A percentile compares a stretch with the other conserved stretches of the same genome.
phyloP scores from a whole-genome alignment of 2,797 vertebrate species.

The Centroberyx gerrardi region DNA sequence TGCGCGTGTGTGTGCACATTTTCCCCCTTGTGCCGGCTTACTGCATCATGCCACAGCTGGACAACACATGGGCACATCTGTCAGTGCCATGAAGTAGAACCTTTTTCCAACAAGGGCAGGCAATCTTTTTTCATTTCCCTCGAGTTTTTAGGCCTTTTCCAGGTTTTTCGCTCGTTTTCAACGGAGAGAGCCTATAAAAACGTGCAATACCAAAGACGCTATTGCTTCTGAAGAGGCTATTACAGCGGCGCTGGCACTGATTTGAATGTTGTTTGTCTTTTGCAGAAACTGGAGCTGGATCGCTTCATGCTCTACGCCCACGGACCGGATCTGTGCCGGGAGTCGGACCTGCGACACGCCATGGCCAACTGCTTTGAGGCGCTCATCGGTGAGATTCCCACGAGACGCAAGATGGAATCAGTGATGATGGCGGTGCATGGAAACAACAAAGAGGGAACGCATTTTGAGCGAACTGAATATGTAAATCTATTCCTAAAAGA shows the following conservation, averaged over 20 bases:
- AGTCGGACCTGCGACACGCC: conserved; percentile 97
- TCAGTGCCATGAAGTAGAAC: conserved; percentile 71
- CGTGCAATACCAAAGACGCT: conserved; percentile 27
- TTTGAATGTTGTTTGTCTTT: conserved; percentile 55
- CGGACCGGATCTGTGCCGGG: conserved; percentile 96
- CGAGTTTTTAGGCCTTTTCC: conserved; percentile 16
- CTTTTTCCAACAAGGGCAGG: conserved; percentile 69
- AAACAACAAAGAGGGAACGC: conserved; percentile 2
- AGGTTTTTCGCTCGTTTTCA: conserved; percentile 13
- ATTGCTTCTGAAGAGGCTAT: conserved; percentile 64
- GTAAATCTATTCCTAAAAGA: conserved; percentile 49
- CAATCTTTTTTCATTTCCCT: conserved; percentile 72
- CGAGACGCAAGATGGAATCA: background rate
- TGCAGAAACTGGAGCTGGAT: conserved; percentile 96
- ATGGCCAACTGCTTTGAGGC: conserved; percentile 99
- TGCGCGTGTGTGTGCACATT: conserved; percentile 1
- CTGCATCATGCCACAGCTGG: conserved; percentile 75
- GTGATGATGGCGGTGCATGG: background rate
- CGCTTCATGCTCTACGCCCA: conserved; percentile 99
- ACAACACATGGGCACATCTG: conserved; percentile 78
- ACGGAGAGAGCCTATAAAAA: conserved; percentile 50
- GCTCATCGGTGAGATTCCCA: conserved; percentile 91
- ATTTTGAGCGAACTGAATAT: conserved; percentile 47
- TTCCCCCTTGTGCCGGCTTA: conserved; percentile 58
- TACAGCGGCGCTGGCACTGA: conserved; percentile 39